Evolutionary conservation across 2,113 vertebrate species (phyloP).

Genomic region (Pagrus major): DNA sequence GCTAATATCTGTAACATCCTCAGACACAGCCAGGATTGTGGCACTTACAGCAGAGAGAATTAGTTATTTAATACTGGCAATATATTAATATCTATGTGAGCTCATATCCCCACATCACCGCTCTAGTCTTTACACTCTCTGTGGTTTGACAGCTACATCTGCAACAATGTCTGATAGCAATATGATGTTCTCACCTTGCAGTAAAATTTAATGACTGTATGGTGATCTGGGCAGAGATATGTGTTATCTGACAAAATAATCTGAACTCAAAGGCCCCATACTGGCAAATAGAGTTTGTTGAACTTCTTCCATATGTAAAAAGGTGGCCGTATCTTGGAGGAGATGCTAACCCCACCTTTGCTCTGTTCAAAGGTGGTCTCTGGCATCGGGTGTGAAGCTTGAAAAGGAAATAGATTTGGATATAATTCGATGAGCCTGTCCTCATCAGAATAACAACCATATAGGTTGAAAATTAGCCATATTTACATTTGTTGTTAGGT

Average conservation of each 20-base stretch:
- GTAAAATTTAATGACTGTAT: constrained; percentile 6
- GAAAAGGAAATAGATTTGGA: neutral
- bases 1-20: constrained; percentile 39
- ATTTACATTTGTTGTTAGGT: too few relatives aligned
- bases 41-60: constrained; percentile 40
- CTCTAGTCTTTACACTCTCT: constrained; percentile 5
- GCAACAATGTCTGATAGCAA: neutral
- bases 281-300: neutral
- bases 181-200: constrained; percentile 4
- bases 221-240: neutral
- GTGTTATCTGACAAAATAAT: neutral
- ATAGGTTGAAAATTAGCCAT: too few relatives aligned
- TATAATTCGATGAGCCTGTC: too few relatives aligned
- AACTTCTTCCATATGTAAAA: neutral
- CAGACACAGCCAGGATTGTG: constrained; percentile 46
- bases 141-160: constrained; percentile 27
- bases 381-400: neutral
- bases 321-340: neutral
- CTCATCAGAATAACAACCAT: too few relatives aligned
- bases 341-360: neutral
- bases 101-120: constrained; percentile 33
- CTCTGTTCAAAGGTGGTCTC: neutral
- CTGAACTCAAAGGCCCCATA: neutral
- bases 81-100: constrained; percentile 27
- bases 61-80: constrained; percentile 43